Conservation (phyloP, 2,113 vertebrate genomes). For the Ictidomys tridecemlineatus region DNA sequence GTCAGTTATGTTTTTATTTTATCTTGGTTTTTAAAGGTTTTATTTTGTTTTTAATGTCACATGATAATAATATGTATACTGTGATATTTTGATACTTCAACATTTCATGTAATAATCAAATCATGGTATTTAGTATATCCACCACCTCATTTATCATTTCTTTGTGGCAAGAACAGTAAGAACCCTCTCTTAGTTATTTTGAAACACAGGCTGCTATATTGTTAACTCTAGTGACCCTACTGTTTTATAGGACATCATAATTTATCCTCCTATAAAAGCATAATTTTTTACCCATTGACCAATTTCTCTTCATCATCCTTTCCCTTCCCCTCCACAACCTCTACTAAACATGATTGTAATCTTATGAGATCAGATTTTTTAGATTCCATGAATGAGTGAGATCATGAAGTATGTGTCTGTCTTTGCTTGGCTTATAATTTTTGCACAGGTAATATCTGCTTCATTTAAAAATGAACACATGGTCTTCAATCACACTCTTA, state of each 20-base stretch:
- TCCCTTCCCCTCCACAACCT: neutral
- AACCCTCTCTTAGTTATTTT: neutral
- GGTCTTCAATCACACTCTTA: neutral
- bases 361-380: neutral
- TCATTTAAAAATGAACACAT: conserved; percentile 48
- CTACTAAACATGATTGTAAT: neutral
- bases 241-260: neutral
- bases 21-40: neutral
- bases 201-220: neutral
- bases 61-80: neutral
- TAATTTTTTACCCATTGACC: neutral
- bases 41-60: neutral
- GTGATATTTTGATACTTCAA: neutral
- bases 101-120: neutral
- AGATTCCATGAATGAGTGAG: neutral
- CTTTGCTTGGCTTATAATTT: neutral
- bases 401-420: neutral
- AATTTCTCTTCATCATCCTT: neutral
- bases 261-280: neutral
- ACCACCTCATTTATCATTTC: neutral
- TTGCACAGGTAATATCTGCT: neutral
- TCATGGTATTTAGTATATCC: neutral
- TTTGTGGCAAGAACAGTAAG: neutral
- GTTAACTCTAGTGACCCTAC: neutral
- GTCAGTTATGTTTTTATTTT: neutral